These are phyloP conservation scores for human (Homo sapiens) DNA, from an alignment of 2,113 vertebrate species.

Conservation along the genomic window GRCh38 chr11:85986501-85987000, in stretches of 20 bases:
- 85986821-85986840: neutral
- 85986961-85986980: neutral
- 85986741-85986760: neutral
- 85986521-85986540: too few species aligned
- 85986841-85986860: neutral
- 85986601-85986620: too few species aligned
- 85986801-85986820: neutral
- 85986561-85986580: too few species aligned
- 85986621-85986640: too few species aligned
- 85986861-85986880: neutral
- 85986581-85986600: too few species aligned
- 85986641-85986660: too few species aligned
- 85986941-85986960: neutral
- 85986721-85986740: neutral
- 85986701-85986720: slow-evolving; percentile 25
- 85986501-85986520: too few species aligned
- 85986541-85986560: too few species aligned
- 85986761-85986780: neutral
- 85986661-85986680: too few species aligned
- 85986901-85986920: neutral
- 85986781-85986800: rapidly evolving
- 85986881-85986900: neutral
- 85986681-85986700: too few species aligned
- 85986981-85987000: slow-evolving; percentile 1
- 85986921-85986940: neutral